Evolutionary conservation across 2,888 invertebrate species (phyloP), one percentile per base, ranked within the genome.

Genomic region (Sarcophaga carnaria): DNA sequence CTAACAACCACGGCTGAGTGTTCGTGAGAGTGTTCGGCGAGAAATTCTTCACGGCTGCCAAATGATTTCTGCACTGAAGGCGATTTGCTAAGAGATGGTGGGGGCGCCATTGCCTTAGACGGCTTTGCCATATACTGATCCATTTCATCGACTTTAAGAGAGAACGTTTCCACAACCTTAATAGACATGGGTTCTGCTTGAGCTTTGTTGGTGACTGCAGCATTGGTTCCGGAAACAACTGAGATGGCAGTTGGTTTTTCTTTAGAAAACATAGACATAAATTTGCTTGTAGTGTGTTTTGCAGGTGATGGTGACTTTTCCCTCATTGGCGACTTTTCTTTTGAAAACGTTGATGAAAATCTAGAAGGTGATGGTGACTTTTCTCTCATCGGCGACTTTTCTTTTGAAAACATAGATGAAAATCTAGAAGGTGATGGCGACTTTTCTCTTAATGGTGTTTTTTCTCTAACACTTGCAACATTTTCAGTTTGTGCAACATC

Each of bases 121-220:
- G 93, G 91, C 22, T 82, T 86, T 3, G 90, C 62, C 54, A 90
- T 86, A 72, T 93, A 93, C 83, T 93, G 93, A 89, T 93, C 93
- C 92, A 93, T 92, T 79, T 93, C 93, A 54, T 93, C 93, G 17
- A 93, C 93, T 79, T 93, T 93, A 0, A 93, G 89, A 0, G 93
- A 93, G 78, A 93, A 93, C 4, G 93, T 93, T 83, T 93, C 93
- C 0, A 91, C 90, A 0, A 93, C 92, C 14, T 90, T 92, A 11
- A 92, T 92, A 0, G 92, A 90, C 17, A 91, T 86, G 0, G 90
- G 90, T 20, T 93, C 91, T 0, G 90, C 88, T 25, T 91, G 92
- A 4, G 92, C 88, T 62, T 90, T 89, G 60, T 91, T 92, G 25
- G 87, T 77, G 11, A 89, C 85, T 8, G 89, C 89, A 0, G 89